A percentile compares a stretch with the other conserved stretches of the same genome.
These are phyloP conservation scores for Helicolenus hilgendorfi DNA, from an alignment of 2,797 vertebrate genomes.

Conservation along the genomic window DNA sequence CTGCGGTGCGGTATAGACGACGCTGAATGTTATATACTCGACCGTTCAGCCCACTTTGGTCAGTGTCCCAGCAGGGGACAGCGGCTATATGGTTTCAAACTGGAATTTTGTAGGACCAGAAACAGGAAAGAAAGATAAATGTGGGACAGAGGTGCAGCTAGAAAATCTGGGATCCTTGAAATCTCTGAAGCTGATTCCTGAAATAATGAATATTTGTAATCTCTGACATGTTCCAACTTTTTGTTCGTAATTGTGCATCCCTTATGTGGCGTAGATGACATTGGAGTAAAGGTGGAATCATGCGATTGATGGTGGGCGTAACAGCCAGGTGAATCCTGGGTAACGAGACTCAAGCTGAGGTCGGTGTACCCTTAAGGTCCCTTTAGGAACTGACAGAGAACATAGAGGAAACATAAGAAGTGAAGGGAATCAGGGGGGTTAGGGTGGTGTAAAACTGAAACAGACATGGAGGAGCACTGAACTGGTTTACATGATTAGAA, in stretches of 20 bases:
- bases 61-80: constrained; percentile 11
- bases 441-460: not conserved
- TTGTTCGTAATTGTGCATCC: not conserved
- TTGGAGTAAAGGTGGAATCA: not conserved
- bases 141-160: not conserved
- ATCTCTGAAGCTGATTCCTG: not conserved
- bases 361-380: not conserved
- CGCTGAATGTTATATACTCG: constrained; percentile 15
- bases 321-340: not conserved
- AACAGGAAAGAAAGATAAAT: not conserved
- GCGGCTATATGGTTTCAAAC: constrained; percentile 16
- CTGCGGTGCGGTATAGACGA: constrained; percentile 26
- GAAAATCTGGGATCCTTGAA: not conserved
- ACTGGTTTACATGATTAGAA: constrained; percentile 25
- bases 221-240: not conserved
- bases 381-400: not conserved
- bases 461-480: constrained; percentile 6
- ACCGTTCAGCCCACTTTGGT: constrained; percentile 38
- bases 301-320: not conserved
- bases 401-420: not conserved
- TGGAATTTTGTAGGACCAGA: constrained; percentile 27
- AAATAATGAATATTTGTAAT: not conserved
- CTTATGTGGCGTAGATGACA: not conserved
- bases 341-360: not conserved
- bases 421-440: not conserved